A percentile compares a stretch with the other conserved stretches of the same genome.
phyloP scores from a whole-genome alignment of 53 echinoderm and acorn worm genomes.

The Paracentrotus lividus region DNA sequence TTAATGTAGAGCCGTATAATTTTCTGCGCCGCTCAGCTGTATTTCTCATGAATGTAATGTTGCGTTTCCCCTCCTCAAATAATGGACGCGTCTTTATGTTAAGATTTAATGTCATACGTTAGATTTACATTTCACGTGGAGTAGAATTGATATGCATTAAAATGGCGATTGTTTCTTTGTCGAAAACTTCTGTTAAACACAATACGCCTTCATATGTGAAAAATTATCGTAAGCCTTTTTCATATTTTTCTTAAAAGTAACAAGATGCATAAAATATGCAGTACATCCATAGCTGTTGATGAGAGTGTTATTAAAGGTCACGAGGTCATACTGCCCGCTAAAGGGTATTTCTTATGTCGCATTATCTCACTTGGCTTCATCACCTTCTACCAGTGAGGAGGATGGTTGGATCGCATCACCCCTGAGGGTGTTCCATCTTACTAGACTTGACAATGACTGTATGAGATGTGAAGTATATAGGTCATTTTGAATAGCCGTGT shows the following conservation, averaged over 20 bases:
- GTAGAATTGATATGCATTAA: no score
- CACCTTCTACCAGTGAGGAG: background rate
- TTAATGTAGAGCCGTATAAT: no score
- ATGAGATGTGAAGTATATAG: slow-evolving; percentile 20
- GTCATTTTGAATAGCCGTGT: slow-evolving; percentile 18
- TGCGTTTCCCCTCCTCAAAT: no score
- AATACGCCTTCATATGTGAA: no score
- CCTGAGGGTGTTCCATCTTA: background rate
- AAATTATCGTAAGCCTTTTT: no score
- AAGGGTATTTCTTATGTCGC: slow-evolving; percentile 1
- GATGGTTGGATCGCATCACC: background rate
- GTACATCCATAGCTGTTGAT: background rate
- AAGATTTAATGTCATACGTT: no score
- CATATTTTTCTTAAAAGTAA: background rate
- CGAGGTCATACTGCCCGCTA: background rate
- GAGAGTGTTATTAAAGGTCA: slow-evolving; percentile 6
- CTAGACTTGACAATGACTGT: slow-evolving; percentile 20
- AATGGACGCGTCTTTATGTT: no score
- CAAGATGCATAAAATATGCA: background rate
- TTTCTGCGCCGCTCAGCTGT: no score
- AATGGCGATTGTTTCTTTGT: no score
- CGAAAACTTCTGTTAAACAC: no score
- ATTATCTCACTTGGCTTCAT: slow-evolving; percentile 12
- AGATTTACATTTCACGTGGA: no score
- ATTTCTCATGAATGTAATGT: no score